Base-by-base conservation (phyloP, 2,113 vertebrate species). In the Agelaius tricolor region DNA sequence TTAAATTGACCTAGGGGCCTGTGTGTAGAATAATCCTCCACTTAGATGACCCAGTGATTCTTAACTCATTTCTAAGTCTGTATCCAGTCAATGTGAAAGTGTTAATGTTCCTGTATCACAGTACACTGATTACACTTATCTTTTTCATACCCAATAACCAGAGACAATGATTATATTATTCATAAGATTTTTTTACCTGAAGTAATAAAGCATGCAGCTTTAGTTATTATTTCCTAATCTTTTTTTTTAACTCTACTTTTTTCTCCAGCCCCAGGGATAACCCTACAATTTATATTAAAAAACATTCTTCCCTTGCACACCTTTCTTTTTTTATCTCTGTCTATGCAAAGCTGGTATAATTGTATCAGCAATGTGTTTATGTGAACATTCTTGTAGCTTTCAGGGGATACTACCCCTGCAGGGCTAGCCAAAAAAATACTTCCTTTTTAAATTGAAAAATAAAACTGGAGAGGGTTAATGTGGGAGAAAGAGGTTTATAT, bases 111-210 rank as follows among this genome's bases (percentile, higher is more conserved):
- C 96, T 94, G 69, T 92, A 89, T 95, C 94, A 84, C 96, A 95
- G 73, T 77, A 84, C 63, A 89, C 94, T 89, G 95, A 90, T 95
- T 74, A 86, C 87, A 93, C 97, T 97, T 96, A 96, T 94, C 97
- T 97, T 95, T 95, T 97, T 95, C 96, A 96, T 91, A 95, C 95
- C 97, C 97, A 97, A 92, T 97, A 97, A 94, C 96, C 95, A 96
- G 97, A 97, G 94, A 98, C 98, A 96, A 97, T 97, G 97, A 97
- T 98, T 98, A 95, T 97, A 97, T 98, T 98, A 98, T 98, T 98
- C 98, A 97, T 98, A 96, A 96, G 97, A 86, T 97, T 95, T 97
- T 98, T 98, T 97, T 92, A 98, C 98, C 98, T 97, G 97, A 92
- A 97, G 97, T 97, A 98, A 98, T 98, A 98, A 97, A 94, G 92